Percentiles rank a stretch among this genome's conserved stretches.
Evolutionary conservation across 2,113 vertebrate species (phyloP).

Genomic region (Axis porcinus): DNA sequence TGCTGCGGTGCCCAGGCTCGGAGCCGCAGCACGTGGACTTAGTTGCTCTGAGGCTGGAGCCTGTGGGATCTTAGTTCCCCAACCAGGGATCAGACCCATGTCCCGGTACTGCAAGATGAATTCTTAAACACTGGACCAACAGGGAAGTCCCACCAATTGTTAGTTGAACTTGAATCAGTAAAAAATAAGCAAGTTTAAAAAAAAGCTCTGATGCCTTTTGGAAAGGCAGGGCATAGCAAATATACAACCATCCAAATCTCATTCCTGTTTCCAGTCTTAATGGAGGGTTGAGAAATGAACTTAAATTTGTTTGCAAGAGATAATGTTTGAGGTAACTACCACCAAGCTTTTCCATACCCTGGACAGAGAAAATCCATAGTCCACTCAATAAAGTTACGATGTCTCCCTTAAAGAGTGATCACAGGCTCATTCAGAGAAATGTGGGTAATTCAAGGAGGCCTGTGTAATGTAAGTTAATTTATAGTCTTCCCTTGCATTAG

Average conservation of each 20-base stretch:
- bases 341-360: background rate
- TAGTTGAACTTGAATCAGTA: background rate
- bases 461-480: background rate
- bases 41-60: background rate
- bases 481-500: background rate
- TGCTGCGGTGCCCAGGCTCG: background rate
- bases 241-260: background rate
- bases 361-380: background rate
- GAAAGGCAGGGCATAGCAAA: background rate
- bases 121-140: background rate
- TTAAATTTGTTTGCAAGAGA: background rate
- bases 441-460: background rate
- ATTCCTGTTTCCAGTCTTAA: background rate
- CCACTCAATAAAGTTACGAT: background rate
- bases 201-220: background rate
- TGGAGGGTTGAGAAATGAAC: background rate
- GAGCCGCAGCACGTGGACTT: rapidly evolving
- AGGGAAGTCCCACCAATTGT: background rate
- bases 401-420: background rate
- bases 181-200: background rate
- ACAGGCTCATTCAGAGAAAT: background rate
- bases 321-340: background rate
- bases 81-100: background rate
- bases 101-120: background rate
- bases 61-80: background rate